Evolutionary conservation across 2,888 invertebrate genomes (phyloP).

Genomic region (Automeris io): DNA sequence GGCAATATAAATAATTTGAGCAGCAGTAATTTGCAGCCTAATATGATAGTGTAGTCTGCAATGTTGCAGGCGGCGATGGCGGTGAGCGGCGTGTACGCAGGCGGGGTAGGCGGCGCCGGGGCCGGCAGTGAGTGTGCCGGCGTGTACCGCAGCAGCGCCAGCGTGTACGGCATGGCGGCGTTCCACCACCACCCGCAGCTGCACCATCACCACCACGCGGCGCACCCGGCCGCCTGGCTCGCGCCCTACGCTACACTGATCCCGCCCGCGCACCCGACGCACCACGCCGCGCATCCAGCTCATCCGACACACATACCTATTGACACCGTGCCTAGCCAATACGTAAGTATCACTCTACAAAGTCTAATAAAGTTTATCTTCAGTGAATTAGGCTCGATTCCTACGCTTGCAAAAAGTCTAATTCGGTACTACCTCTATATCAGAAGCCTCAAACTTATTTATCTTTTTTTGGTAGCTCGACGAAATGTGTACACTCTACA

Average conservation of each 20-base stretch:
- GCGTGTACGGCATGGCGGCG: constrained; percentile 65
- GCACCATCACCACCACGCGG: constrained; percentile 63
- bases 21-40: not conserved
- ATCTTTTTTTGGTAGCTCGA: no score
- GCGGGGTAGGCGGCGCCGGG: constrained; percentile 50
- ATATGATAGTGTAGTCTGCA: constrained; percentile 5
- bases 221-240: constrained; percentile 63
- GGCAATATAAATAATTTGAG: no score
- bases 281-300: constrained; percentile 54
- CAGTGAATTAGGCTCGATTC: no score
- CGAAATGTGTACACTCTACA: no score
- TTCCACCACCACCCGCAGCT: constrained; percentile 66
- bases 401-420: no score
- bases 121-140: constrained; percentile 58
- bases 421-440: no score
- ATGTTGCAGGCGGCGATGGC: constrained; percentile 57
- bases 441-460: no score
- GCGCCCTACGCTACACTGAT: constrained; percentile 65
- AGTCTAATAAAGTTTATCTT: no score
- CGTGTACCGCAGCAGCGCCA: constrained; percentile 61
- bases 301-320: constrained; percentile 65
- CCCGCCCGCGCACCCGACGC: constrained; percentile 56
- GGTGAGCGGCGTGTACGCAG: constrained; percentile 63
- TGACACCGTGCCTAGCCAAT: constrained; percentile 72
- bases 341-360: constrained; percentile 55